phyloP scores from a whole-genome alignment of 2,113 vertebrate genomes.

The Asarcornis scutulata region DNA sequence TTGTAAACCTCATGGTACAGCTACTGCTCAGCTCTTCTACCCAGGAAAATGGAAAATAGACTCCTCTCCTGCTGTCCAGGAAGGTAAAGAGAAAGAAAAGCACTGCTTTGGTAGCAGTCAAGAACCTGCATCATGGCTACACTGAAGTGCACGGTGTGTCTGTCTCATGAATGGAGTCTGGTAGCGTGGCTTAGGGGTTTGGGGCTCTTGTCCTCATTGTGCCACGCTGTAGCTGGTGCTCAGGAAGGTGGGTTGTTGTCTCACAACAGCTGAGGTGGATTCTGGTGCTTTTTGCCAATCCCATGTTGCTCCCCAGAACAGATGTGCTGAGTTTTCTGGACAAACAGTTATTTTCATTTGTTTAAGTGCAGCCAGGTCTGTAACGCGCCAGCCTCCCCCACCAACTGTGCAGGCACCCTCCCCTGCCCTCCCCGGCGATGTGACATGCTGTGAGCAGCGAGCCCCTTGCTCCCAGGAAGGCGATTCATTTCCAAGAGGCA shows the following conservation, averaged over 20 bases:
- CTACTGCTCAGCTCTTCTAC: not conserved
- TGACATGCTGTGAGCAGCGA: fast-evolving
- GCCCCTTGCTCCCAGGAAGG: slow-evolving; percentile 14
- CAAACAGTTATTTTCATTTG: not conserved
- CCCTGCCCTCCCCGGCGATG: not conserved
- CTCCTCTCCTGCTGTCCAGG: not conserved
- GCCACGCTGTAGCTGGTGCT: not conserved
- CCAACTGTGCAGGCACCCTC: not conserved
- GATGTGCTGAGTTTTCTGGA: not conserved
- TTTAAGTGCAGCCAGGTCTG: not conserved
- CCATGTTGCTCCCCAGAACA: not conserved
- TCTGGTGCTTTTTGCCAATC: not conserved
- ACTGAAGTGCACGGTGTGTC: not conserved
- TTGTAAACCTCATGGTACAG: not conserved
- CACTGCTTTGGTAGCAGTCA: not conserved
- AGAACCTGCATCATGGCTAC: not conserved
- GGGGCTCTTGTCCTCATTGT: not conserved
- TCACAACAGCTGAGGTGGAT: not conserved
- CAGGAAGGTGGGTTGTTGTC: not conserved
- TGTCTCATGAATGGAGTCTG: not conserved
- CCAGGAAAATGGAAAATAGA: not conserved
- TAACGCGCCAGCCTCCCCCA: not conserved
- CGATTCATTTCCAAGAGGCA: slow-evolving; percentile 11
- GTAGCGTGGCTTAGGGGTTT: not conserved
- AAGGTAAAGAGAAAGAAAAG: not conserved